Evolutionary conservation across 2,888 invertebrate genomes (phyloP), one percentile per base, ranked within the genome.

Genomic region (Drosophila prolongata): DNA sequence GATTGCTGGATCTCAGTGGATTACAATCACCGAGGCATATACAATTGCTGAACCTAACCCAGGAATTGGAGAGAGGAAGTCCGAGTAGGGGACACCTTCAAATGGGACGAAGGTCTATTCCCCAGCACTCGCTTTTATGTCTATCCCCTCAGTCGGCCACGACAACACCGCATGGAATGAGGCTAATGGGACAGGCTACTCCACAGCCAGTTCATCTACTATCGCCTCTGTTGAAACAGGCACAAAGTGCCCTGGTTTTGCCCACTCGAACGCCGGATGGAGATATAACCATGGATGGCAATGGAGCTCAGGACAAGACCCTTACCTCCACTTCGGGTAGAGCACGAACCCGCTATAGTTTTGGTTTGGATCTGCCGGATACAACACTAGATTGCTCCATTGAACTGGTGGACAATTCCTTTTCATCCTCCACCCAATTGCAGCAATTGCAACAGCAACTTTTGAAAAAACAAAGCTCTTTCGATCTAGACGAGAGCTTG

Each of bases 401-500:
- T 10, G 92, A 92, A 42, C 68, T 92, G 59, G 92, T 92, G 46
- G 92, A 92, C 68, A 87, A 84, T 30, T 92, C 92, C 14, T 74
- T 91, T 5, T 90, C 91, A 2, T 89, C 91, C 2, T 91, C 89
- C 1, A 88, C 82, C 2, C 80, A 90, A 14, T 80, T 83, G 50
- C 86, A 87, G 44, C 77, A 71, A 49, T 19, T 78, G 52, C 82
- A 83, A 19, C 89, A 87, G 56, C 87, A 86, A 13, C 67, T 89
- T 37, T 64, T 91, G 1, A 91, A 91, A 89, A 96, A 96, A 91
- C 95, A 96, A 90, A 96, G 96, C 90, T 97, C 97, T 2, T 94
- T 96, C 81, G 97, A 95, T 79, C 93, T 94, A 89, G 95, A 97
- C 89, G 97, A 97, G 90, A 96, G 96, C 85, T 93, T 97, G 80